Base-by-base conservation (phyloP, 2,797 vertebrate genomes). In the Melanotaenia parkinsoni region DNA sequence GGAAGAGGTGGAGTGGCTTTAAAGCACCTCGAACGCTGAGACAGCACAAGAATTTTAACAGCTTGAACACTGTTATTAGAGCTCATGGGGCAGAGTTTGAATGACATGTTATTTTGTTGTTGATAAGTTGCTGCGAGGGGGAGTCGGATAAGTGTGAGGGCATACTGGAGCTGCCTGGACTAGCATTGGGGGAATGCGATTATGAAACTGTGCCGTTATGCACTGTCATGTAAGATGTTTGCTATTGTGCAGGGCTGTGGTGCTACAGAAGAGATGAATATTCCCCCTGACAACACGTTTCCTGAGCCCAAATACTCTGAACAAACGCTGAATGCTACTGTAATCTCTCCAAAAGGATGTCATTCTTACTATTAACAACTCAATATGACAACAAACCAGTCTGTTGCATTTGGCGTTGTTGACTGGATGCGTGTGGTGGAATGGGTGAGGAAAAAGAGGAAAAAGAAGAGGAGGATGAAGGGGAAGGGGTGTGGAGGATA, bases 41-140 rank as follows among this genome's bases (percentile, higher is more conserved):
- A 69, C 24, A 24, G 62, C 79, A 51, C 45, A 43, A 13, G 66
- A 63, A 83, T 83, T 62, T 70, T 64, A 88, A 78, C 85, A 83
- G 80, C 85, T 33, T 77, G 73, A 84, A 78, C 57, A 58, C 72
- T 69, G 83, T 81, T 85, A 87, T 84, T 81, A 79, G 75, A 26
- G 73, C 74, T 79, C 26, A 65, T 45, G 18, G 56, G 43, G 73
- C 45, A 7, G 37, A 28, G 26, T 65, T 79, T 84, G 84, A 87
- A 80, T 78, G 82, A 47, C 73, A 47, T 66, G 80, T 86, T 86
- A 76, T 84, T 82, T 78, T 80, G 72, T 73, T 81, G 83, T 76
- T 77, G 80, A 86, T 74, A 56, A 26, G 81, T 69, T 18, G 72
- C 67, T 67, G 50, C 1, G 43, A 76, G 83, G 81, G 59, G 83